phyloP scores from a whole-genome alignment of 2,797 vertebrate genomes.

The Mionectes olivaceus region DNA sequence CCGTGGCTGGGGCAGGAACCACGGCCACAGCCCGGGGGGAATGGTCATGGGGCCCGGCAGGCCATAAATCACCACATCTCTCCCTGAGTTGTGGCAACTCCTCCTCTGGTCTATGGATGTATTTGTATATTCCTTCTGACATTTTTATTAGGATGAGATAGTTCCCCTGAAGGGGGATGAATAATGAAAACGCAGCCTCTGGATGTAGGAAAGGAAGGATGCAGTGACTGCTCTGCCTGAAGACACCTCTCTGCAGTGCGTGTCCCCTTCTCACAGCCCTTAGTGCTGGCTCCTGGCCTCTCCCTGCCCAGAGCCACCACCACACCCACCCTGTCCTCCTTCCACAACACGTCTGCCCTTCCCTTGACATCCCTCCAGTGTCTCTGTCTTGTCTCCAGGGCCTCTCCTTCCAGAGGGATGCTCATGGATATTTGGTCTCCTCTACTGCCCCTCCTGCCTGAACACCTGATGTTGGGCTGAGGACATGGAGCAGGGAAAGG shows the following conservation, averaged over 20 bases:
- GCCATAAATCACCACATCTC: constrained; percentile 80
- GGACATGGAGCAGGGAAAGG: not conserved
- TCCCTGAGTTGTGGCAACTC: constrained; percentile 75
- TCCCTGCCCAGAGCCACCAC: not conserved
- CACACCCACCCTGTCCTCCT: not conserved
- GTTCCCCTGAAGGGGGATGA: constrained; percentile 81
- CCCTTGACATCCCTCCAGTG: not conserved
- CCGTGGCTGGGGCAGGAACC: not conserved
- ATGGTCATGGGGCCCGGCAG: constrained; percentile 63
- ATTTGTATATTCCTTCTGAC: constrained; percentile 86
- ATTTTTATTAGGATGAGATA: constrained; percentile 85
- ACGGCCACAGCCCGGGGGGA: not conserved
- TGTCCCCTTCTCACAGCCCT: not conserved
- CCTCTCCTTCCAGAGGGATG: not conserved
- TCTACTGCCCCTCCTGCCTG: not conserved
- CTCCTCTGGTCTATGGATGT: constrained; percentile 82
- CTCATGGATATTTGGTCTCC: accelerated
- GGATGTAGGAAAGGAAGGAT: constrained; percentile 62
- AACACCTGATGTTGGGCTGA: accelerated
- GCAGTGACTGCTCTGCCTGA: constrained; percentile 14
- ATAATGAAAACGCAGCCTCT: constrained; percentile 81
- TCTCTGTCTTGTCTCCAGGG: not conserved
- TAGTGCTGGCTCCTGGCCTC: accelerated
- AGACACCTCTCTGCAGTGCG: not conserved
- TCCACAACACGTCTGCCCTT: not conserved